phyloP scores from a whole-genome alignment of 2,797 vertebrate species.

The Ceryle rudis region DNA sequence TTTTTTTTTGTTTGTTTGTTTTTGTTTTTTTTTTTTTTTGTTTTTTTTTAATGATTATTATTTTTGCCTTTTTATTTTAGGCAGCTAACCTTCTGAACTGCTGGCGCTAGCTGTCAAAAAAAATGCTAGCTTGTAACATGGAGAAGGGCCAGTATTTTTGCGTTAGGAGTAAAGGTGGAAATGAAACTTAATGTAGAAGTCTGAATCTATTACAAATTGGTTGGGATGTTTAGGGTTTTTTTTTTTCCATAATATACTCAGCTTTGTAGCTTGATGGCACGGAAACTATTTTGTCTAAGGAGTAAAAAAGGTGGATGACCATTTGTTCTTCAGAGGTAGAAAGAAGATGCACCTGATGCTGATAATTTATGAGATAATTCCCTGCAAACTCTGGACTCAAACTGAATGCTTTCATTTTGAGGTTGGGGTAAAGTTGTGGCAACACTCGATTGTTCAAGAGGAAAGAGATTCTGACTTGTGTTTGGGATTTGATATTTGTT shows the following conservation, averaged over 20 bases:
- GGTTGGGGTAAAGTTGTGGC: not conserved
- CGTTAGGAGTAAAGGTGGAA: not conserved
- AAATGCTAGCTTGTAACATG: not conserved
- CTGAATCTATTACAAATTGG: not conserved
- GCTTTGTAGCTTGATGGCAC: not conserved
- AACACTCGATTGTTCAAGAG: not conserved
- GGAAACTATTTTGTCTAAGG: not conserved
- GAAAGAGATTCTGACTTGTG: not conserved
- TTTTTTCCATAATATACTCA: not conserved
- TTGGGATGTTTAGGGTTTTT: rapidly evolving
- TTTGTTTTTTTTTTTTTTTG: not conserved
- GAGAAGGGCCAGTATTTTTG: not conserved
- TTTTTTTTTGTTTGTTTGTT: not conserved
- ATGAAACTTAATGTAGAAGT: not conserved
- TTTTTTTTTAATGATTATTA: not conserved
- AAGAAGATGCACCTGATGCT: not conserved
- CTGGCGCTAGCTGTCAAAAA: constrained; percentile 11
- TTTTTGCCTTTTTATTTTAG: not conserved
- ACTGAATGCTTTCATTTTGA: not conserved
- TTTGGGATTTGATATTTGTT: constrained; percentile 54
- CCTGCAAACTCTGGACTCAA: not conserved
- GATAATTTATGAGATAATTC: not conserved
- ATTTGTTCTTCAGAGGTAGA: not conserved
- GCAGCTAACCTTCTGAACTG: not conserved
- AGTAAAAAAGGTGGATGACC: not conserved